Conservation (phyloP, 2,113 vertebrate genomes). For the Tragelaphus strepsiceros region DNA sequence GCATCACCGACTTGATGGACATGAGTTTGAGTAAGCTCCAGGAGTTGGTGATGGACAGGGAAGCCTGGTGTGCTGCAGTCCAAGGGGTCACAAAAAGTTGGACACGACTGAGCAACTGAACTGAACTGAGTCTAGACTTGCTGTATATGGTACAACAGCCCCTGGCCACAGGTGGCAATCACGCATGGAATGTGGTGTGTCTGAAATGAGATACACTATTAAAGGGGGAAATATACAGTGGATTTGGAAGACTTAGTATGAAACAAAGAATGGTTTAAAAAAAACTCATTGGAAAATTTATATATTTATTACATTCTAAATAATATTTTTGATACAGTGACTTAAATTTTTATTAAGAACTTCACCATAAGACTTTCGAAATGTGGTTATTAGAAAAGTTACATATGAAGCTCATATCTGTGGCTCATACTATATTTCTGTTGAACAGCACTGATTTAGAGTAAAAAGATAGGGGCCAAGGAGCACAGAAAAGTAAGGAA, state of each 20-base stretch:
- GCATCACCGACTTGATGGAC: not conserved
- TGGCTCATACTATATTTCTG: not conserved
- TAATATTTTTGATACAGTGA: not conserved
- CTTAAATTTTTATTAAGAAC: conserved; percentile 19
- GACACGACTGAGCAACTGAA: not conserved
- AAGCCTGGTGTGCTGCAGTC: not conserved
- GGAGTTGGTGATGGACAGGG: not conserved
- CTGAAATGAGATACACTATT: not conserved
- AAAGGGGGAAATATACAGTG: not conserved
- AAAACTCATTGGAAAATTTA: not conserved
- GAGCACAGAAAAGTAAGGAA: not conserved
- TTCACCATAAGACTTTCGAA: not conserved
- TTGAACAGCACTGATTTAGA: not conserved
- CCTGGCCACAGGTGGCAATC: not conserved
- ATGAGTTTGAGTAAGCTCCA: not conserved
- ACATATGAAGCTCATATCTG: not conserved
- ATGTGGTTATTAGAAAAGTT: not conserved
- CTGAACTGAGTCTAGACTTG: not conserved
- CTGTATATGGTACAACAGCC: not conserved
- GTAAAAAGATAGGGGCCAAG: not conserved
- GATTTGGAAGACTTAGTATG: not conserved
- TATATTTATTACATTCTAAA: conserved; percentile 13
- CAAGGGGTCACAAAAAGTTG: not conserved
- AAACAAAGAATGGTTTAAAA: not conserved
- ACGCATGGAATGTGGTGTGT: not conserved